Evolutionary conservation across 2,888 invertebrate genomes (phyloP).

Genomic region (Chymomyza procnemis): DNA sequence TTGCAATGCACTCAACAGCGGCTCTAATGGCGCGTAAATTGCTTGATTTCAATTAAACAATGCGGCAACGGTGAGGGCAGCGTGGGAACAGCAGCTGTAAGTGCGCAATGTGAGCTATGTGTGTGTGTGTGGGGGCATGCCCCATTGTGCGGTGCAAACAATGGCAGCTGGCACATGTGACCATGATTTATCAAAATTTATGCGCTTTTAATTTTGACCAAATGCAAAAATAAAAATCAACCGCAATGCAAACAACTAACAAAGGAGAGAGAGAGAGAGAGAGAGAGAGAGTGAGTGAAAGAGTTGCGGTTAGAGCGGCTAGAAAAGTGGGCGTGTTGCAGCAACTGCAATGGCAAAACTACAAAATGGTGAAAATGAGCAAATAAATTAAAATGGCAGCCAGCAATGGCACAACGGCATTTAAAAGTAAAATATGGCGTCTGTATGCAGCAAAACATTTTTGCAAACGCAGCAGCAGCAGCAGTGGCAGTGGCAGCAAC

Average conservation of each 20-base stretch:
- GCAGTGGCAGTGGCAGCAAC: conserved; percentile 35
- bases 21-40: conserved; percentile 63
- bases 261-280: conserved; percentile 21
- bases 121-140: conserved; percentile 9
- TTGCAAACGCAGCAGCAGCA: conserved; percentile 58
- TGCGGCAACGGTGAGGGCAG: neutral
- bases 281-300: too few species aligned
- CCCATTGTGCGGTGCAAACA: conserved; percentile 30
- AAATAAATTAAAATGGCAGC: conserved; percentile 66
- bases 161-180: conserved; percentile 36
- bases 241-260: conserved; percentile 48
- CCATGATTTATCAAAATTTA: conserved; percentile 61
- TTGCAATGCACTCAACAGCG: conserved; percentile 37
- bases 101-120: neutral
- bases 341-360: conserved; percentile 36
- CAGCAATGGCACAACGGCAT: conserved; percentile 49
- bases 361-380: conserved; percentile 69
- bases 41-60: conserved; percentile 54
- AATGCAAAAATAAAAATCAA: conserved; percentile 40
- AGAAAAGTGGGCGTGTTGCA: neutral
- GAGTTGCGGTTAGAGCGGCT: neutral
- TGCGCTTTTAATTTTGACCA: conserved; percentile 55
- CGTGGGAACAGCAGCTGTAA: neutral
- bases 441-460: conserved; percentile 67
- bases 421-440: conserved; percentile 72